Conservation (phyloP, 2,888 invertebrate genomes). For the Nematopogon swammerdamellus region DNA sequence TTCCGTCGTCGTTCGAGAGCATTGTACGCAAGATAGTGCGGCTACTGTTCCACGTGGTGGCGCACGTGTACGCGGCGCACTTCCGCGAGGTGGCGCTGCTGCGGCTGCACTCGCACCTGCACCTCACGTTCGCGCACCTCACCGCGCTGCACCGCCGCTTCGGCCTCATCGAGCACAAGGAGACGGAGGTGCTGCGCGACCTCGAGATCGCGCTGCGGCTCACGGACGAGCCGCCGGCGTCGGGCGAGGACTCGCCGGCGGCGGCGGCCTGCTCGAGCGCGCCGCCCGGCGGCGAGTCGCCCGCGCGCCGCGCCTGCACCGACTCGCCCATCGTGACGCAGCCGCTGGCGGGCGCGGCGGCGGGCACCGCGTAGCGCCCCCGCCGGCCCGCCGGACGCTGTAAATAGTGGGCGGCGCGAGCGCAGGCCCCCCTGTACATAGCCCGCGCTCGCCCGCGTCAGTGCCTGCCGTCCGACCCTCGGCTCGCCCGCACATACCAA, state of each 20-base stretch:
- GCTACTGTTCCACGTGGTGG: constrained; percentile 96
- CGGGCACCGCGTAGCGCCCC: constrained; percentile 39
- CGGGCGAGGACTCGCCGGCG: constrained; percentile 12
- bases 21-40: constrained; percentile 95
- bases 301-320: constrained; percentile 13
- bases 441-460: neutral
- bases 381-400: constrained; percentile 19
- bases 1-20: constrained; percentile 91
- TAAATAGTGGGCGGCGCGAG: constrained; percentile 4
- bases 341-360: constrained; percentile 43
- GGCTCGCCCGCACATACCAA: constrained; percentile 7
- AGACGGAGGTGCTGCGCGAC: constrained; percentile 92
- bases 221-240: constrained; percentile 43
- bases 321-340: constrained; percentile 58
- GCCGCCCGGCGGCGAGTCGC: constrained; percentile 7
- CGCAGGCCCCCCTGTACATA: constrained; percentile 1
- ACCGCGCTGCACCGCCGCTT: constrained; percentile 83
- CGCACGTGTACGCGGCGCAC: constrained; percentile 97
- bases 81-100: constrained; percentile 93
- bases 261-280: constrained; percentile 26
- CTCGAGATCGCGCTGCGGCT: constrained; percentile 79
- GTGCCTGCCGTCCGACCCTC: constrained; percentile 5
- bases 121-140: constrained; percentile 96
- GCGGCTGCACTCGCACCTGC: constrained; percentile 93
- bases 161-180: constrained; percentile 91